phyloP scores from a whole-genome alignment of 35 echinoderm and acorn worm genomes.

The Holothuria glaberrima region DNA sequence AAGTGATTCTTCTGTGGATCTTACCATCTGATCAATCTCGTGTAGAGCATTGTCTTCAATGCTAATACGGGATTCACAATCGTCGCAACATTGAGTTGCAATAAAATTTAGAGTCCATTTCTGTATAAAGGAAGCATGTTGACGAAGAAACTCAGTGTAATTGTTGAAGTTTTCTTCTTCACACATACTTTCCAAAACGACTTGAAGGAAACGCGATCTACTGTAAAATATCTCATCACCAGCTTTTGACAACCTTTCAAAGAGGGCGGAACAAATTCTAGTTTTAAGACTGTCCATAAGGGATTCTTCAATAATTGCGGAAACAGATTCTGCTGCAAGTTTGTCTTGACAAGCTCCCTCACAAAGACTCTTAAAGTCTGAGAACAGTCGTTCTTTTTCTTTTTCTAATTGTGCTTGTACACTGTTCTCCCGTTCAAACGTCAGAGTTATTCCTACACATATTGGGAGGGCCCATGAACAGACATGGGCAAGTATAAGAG shows the following conservation, averaged over 20 bases:
- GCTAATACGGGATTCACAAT: background rate
- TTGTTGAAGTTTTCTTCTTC: conserved; percentile 27
- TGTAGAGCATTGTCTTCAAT: background rate
- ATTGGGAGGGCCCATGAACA: conserved; percentile 39
- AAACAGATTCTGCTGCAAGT: conserved; percentile 28
- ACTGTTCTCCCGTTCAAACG: conserved; percentile 31
- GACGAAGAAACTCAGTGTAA: conserved; percentile 5
- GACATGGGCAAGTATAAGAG: conserved; percentile 5
- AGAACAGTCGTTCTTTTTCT: conserved; percentile 1
- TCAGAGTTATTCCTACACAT: background rate
- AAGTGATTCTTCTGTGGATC: background rate
- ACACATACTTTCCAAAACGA: background rate
- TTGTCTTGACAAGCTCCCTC: conserved; percentile 21
- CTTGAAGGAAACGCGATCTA: background rate
- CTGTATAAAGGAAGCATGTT: background rate
- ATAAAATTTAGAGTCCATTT: conserved; percentile 19
- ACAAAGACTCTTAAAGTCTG: conserved; percentile 27
- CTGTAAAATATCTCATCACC: conserved; percentile 44
- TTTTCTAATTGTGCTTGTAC: conserved; percentile 13
- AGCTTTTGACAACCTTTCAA: conserved; percentile 21
- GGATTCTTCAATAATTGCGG: background rate
- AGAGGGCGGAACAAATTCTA: conserved; percentile 22
- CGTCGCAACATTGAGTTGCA: background rate
- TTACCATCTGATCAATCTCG: background rate
- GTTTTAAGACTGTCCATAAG: background rate